phyloP scores from a whole-genome alignment of 2,797 vertebrate genomes.

The Bradypus variegatus region DNA sequence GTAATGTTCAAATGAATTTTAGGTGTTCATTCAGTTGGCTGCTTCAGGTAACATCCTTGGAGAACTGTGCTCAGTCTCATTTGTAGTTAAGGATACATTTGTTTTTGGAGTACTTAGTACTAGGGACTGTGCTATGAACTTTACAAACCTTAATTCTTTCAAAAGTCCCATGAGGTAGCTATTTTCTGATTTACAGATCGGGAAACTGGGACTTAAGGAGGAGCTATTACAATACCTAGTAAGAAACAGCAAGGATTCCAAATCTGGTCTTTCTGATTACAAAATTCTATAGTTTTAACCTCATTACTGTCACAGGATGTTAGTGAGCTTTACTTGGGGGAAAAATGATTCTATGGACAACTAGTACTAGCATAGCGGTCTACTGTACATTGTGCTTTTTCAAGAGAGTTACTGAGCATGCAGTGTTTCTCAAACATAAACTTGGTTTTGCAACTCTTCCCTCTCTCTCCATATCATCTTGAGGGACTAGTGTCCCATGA shows the following conservation, averaged over 20 bases:
- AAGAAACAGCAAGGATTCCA: slow-evolving; percentile 4
- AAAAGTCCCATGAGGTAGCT: not conserved
- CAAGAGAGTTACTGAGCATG: not conserved
- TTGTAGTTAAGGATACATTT: not conserved
- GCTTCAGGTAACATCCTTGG: not conserved
- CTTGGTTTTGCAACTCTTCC: not conserved
- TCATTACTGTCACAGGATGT: not conserved
- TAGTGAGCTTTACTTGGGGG: not conserved
- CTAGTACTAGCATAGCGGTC: no score
- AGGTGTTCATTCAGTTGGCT: not conserved
- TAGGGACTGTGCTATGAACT: not conserved
- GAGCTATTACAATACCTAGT: not conserved
- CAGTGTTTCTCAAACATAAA: not conserved
- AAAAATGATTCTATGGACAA: not conserved
- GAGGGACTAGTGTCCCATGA: not conserved
- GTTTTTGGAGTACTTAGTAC: not conserved
- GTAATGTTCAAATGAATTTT: not conserved
- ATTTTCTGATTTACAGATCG: slow-evolving; percentile 7
- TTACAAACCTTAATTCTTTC: slow-evolving; percentile 6
- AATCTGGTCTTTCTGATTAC: not conserved
- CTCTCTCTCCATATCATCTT: not conserved
- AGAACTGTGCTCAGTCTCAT: not conserved
- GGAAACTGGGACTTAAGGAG: not conserved
- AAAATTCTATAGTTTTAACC: slow-evolving; percentile 2
- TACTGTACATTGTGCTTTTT: not conserved